These are phyloP conservation scores for Hafferia zeledoni DNA, from an alignment of 2,797 vertebrate species.

Conservation along the genomic window DNA sequence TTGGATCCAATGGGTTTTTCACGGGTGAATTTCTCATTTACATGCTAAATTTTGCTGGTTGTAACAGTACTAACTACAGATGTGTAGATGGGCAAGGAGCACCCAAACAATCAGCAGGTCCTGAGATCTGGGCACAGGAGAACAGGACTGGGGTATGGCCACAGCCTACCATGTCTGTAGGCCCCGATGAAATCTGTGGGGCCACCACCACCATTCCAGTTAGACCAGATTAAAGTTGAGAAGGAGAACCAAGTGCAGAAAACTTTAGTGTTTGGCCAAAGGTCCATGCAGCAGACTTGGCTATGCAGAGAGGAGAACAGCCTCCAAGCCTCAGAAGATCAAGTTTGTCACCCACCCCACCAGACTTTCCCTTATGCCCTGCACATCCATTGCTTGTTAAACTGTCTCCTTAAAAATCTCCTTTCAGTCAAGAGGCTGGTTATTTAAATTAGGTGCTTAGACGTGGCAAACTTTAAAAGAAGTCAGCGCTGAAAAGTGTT, in stretches of 20 bases:
- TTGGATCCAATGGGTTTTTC: not conserved
- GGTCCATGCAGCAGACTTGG: not conserved
- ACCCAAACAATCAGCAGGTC: not conserved
- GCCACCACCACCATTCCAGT: not conserved
- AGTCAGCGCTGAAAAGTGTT: slow-evolving; percentile 2
- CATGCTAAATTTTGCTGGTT: not conserved
- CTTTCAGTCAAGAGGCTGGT: not conserved
- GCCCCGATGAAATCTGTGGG: not conserved
- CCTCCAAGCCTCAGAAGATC: not conserved
- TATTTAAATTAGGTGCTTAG: slow-evolving; percentile 28
- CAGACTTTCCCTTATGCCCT: not conserved
- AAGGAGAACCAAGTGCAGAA: not conserved
- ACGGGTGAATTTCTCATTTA: not conserved
- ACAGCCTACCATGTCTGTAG: not conserved
- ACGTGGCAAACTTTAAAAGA: slow-evolving; percentile 23
- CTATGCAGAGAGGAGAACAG: not conserved
- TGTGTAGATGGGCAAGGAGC: not conserved
- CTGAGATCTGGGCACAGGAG: not conserved
- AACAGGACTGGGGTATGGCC: not conserved
- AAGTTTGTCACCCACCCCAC: not conserved
- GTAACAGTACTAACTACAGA: not conserved
- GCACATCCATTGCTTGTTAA: not conserved
- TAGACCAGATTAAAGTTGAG: not conserved
- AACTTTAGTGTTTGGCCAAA: not conserved
- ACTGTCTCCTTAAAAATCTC: not conserved